Evolutionary conservation across 2,888 invertebrate species (phyloP), one percentile per base, ranked within the genome.

Genomic region (Stomorhina lunata): DNA sequence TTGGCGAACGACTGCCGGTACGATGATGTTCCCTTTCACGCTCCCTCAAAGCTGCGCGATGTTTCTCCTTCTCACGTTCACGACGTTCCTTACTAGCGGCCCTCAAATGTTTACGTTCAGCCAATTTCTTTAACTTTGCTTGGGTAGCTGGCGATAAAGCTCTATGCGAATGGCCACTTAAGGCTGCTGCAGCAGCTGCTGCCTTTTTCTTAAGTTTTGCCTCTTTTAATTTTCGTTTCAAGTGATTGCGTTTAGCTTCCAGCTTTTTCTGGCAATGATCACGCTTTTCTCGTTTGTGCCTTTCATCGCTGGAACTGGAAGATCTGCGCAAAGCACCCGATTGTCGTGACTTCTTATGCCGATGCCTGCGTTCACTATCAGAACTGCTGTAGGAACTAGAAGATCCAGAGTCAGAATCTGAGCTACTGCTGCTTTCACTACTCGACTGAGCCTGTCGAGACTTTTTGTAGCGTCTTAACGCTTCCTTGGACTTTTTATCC

Each of bases 231-330:
- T 91, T 91, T 0, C 89, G 87, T 55, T 91, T 91, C 12, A 91
- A 84, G 59, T 91, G 91, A 81, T 88, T 89, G 3, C 91, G 89
- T 45, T 91, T 91, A 2, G 90, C 91, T 66, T 91, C 91, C 34
- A 91, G 76, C 57, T 91, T 91, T 80, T 91, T 91, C 29, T 91
- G 91, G 27, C 90, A 91, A 40, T 90, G 90, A 69, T 91, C 90
- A 0, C 88, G 87, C 61, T 91, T 91, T 10, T 90, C 89, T 0
- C 91, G 87, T 77, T 91, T 91, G 0, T 90, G 88, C 1, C 89
- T 87, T 63, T 91, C 88, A 72, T 91, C 90, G 84, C 95, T 95
- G 9, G 95, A 94, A 15, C 93, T 93, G 86, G 93, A 93, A 0
- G 93, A 93, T 87, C 93, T 84, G 92, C 84, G 79, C 1, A 84